Conservation (phyloP, 30 jellyfish, hydroid and myxozoan genomes). For the Cassiopea andromeda region DNA sequence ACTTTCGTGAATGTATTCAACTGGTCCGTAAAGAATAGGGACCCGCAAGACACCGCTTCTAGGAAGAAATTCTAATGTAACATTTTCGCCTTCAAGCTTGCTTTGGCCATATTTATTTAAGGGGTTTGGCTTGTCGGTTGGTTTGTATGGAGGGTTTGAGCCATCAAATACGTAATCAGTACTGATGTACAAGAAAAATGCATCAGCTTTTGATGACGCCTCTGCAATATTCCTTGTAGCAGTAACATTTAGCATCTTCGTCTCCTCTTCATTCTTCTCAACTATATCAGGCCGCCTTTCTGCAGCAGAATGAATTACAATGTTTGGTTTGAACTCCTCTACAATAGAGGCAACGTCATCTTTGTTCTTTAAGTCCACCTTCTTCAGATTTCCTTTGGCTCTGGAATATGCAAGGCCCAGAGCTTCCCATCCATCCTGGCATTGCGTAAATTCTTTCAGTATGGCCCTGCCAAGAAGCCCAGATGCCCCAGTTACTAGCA, state of each 20-base stretch:
- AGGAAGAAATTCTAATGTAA: slow-evolving; percentile 32
- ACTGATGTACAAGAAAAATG: slow-evolving; percentile 76
- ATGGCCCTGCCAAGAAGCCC: slow-evolving; percentile 94
- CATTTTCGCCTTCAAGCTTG: slow-evolving; percentile 80
- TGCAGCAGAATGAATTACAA: slow-evolving; percentile 85
- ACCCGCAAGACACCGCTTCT: slow-evolving; percentile 72
- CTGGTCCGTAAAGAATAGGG: slow-evolving; percentile 86
- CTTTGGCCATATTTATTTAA: slow-evolving; percentile 75
- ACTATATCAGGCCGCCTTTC: slow-evolving; percentile 86
- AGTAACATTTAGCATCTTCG: slow-evolving; percentile 54
- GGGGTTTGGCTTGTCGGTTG: slow-evolving; percentile 81
- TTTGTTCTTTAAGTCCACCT: slow-evolving; percentile 74
- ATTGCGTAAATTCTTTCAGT: slow-evolving; percentile 43
- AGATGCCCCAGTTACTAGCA: slow-evolving; percentile 85
- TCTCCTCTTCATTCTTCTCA: slow-evolving; percentile 64
- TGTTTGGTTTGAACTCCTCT: slow-evolving; percentile 64
- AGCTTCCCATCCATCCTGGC: slow-evolving; percentile 58
- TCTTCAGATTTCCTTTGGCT: slow-evolving; percentile 36
- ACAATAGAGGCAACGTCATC: slow-evolving; percentile 46
- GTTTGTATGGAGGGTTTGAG: slow-evolving; percentile 76
- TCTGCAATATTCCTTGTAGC: slow-evolving; percentile 75
- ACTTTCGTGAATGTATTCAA: slow-evolving; percentile 78
- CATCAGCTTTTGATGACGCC: slow-evolving; percentile 49
- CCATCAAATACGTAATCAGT: slow-evolving; percentile 95
- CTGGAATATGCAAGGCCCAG: slow-evolving; percentile 83